Evolutionary conservation across 2,113 vertebrate genomes (phyloP).

Genomic region (Chelonoidis abingdonii): DNA sequence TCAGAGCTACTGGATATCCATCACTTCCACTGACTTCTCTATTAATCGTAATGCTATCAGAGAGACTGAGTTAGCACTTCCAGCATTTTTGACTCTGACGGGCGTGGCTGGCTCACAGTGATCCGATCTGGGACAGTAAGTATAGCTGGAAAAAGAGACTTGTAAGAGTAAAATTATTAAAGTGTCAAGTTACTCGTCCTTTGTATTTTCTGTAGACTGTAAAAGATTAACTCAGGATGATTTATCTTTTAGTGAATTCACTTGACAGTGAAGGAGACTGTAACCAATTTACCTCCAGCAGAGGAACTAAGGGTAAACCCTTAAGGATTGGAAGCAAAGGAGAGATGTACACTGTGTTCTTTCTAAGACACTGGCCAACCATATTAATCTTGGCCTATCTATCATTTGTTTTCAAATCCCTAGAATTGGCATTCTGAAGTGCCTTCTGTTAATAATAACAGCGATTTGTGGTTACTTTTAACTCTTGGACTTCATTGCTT

Average conservation of each 20-base stretch:
- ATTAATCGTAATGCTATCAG: conserved; percentile 51
- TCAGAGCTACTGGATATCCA: not conserved
- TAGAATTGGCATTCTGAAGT: not conserved
- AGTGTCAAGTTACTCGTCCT: conserved; percentile 51
- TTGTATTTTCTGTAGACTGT: conserved; percentile 7
- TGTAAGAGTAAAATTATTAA: conserved; percentile 35
- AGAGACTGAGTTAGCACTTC: conserved; percentile 41
- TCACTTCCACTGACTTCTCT: not conserved
- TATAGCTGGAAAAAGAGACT: conserved; percentile 44
- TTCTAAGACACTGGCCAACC: not conserved
- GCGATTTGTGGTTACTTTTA: not conserved
- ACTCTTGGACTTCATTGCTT: not conserved
- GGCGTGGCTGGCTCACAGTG: not conserved
- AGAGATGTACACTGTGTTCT: not conserved
- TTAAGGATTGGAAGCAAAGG: not conserved
- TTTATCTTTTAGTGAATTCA: conserved; percentile 40
- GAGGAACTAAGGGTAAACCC: conserved; percentile 12
- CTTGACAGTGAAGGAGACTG: conserved; percentile 29
- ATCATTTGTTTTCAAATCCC: not conserved
- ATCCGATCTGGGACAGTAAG: not conserved
- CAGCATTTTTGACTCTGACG: conserved; percentile 9
- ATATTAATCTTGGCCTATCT: not conserved
- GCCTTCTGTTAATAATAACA: not conserved
- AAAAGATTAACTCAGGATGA: conserved; percentile 43
- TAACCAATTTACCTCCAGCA: conserved; percentile 36